Base-by-base conservation (phyloP, 2,888 invertebrate genomes). In the Tenthredo distinguenda region DNA sequence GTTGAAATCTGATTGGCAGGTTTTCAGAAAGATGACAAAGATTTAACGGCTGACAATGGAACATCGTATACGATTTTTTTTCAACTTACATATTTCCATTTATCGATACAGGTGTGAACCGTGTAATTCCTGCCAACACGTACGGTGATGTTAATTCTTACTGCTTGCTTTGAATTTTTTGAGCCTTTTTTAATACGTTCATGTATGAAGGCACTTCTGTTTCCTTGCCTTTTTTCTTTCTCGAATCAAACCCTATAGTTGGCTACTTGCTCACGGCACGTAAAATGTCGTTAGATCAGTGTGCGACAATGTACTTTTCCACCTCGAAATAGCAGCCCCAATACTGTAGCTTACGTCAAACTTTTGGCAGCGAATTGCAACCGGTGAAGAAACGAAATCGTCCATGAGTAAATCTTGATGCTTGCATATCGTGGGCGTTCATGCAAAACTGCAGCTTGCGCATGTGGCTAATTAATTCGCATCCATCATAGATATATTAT, bases 311-410 rank as follows among this genome's bases (percentile, higher is more conserved):
- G 85, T 85, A 88, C 86, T 86, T 87, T 86, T 88, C 81, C 86
- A 81, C 87, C 90, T 90, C 88, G 87, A 91, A 91, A 91, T 91
- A 91, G 89, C 87, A 89, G 85, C 89, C 91, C 87, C 90, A 89
- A 90, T 91, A 90, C 88, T 86, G 84, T 86, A 85, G 87, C 88
- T 89, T 89, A 85, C 89, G 90, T 89, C 89, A 90, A 90, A 88
- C 86, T 86, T 86, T 90, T 90, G 90, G 89, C 90, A 89, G 85
- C 72, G 40, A 21, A 37, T 34, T 50, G 55, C n/a, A 37, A n/a
- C 71, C 43, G 37, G 83, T 83, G 68, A 83, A 83, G 83, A 83
- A 83, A 83, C 83, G 40, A 68, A 83, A 83, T 83, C 37, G 79
- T 84, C 72, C 85, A 84, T 88, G 88, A 88, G 84, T 87, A 87